These are phyloP conservation scores for Cordilura impudica DNA, from an alignment of 2,888 invertebrate species.

Conservation along the genomic window DNA sequence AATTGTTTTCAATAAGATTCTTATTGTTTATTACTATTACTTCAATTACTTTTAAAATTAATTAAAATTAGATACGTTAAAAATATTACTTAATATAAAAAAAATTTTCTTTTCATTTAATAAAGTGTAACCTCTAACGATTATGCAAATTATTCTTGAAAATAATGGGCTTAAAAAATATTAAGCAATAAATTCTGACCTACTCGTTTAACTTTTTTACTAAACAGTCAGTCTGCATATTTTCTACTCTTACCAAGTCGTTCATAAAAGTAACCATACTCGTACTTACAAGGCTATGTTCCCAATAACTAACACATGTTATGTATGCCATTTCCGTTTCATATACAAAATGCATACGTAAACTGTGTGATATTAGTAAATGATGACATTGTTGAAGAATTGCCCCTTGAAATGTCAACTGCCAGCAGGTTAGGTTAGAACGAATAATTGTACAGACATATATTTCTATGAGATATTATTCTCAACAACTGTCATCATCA, in stretches of 20 bases:
- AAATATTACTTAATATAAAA: too few relatives aligned
- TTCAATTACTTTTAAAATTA: background rate
- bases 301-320: background rate
- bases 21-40: too few relatives aligned
- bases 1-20: too few relatives aligned
- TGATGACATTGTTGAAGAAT: slow-evolving; percentile 66
- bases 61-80: background rate
- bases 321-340: slow-evolving; percentile 13
- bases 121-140: background rate
- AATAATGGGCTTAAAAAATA: slow-evolving; percentile 38
- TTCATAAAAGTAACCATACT: slow-evolving; percentile 10
- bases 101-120: too few relatives aligned
- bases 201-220: slow-evolving; percentile 31
- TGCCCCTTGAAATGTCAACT: slow-evolving; percentile 66
- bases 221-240: background rate
- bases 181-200: slow-evolving; percentile 45
- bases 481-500: slow-evolving; percentile 57
- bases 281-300: background rate
- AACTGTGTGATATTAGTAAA: slow-evolving; percentile 60
- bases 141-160: slow-evolving; percentile 28
- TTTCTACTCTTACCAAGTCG: slow-evolving; percentile 25
- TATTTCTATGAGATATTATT: slow-evolving; percentile 60
- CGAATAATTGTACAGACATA: slow-evolving; percentile 57
- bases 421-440: slow-evolving; percentile 58
- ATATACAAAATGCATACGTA: background rate